These are phyloP conservation scores for Tenualosa thibaudeaui DNA, from an alignment of 2,797 vertebrate species.

Conservation along the genomic window DNA sequence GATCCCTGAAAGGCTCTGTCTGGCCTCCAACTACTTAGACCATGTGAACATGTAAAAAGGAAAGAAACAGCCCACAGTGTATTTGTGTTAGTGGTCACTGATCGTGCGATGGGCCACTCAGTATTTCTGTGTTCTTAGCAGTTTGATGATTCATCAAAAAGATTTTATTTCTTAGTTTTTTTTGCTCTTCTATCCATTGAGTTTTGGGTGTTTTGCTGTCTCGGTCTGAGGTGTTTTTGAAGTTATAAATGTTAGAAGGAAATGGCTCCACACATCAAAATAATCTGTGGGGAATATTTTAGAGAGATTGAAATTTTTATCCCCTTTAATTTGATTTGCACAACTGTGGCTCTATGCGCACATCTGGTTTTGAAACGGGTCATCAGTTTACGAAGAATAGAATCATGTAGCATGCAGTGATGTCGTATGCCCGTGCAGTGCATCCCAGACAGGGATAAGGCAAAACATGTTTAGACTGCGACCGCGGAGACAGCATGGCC, in stretches of 20 bases:
- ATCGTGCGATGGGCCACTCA: conserved; percentile 9
- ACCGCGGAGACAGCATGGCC: background rate
- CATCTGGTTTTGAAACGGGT: background rate
- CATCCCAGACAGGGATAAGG: background rate
- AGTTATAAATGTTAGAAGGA: background rate
- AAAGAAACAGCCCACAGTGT: background rate
- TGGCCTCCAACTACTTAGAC: background rate
- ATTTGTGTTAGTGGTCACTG: conserved; percentile 13
- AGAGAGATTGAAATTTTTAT: background rate
- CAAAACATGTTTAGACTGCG: conserved; percentile 30
- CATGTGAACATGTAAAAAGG: background rate
- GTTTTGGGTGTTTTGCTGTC: background rate
- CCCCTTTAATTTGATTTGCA: background rate
- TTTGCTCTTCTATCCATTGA: conserved; percentile 10
- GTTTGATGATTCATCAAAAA: background rate
- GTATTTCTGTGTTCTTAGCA: background rate
- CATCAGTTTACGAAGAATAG: background rate
- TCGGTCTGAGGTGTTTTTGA: background rate
- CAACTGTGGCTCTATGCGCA: background rate
- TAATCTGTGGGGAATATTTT: background rate
- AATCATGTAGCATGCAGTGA: background rate
- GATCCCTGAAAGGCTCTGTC: background rate
- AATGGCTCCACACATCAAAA: background rate
- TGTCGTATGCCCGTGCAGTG: background rate
- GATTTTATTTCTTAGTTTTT: background rate